Conservation (phyloP, 1,140 invertebrate species). For the Papilio aristodemus region DNA sequence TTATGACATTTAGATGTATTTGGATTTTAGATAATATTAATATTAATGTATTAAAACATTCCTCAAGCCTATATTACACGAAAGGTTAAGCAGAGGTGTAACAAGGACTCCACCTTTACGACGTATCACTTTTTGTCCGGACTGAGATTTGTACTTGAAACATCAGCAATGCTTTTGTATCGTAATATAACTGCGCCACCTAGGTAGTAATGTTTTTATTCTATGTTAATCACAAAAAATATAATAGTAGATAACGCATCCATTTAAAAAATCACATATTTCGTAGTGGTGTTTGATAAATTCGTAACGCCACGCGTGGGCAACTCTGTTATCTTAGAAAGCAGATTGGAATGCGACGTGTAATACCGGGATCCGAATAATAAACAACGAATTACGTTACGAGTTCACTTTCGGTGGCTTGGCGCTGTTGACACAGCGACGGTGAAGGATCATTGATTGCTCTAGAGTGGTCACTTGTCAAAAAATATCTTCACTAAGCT, state of each 20-base stretch:
- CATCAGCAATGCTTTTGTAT: too few species aligned
- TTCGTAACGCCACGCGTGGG: slow-evolving; percentile 55
- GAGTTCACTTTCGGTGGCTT: slow-evolving; percentile 34
- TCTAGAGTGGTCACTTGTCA: slow-evolving; percentile 1
- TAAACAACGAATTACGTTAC: slow-evolving; percentile 49
- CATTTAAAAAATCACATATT: slow-evolving; percentile 28
- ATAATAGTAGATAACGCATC: slow-evolving; percentile 39
- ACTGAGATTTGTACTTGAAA: too few species aligned
- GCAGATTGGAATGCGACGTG: slow-evolving; percentile 61
- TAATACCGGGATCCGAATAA: slow-evolving; percentile 65
- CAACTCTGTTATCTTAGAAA: slow-evolving; percentile 65
- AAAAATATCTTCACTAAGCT: neutral
- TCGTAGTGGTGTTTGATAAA: slow-evolving; percentile 39
- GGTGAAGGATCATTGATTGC: neutral
- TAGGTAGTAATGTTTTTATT: too few species aligned
- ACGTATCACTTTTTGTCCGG: too few species aligned
- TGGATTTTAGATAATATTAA: slow-evolving; percentile 1
- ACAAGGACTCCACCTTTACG: too few species aligned
- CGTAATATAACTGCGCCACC: too few species aligned
- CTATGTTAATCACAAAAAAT: too few species aligned
- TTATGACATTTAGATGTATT: neutral
- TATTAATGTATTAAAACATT: neutral
- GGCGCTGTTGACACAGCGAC: slow-evolving; percentile 26
- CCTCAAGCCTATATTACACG: too few species aligned
- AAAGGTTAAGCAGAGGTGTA: too few species aligned